phyloP scores from a whole-genome alignment of 2,113 vertebrate species.

The Dryoscopus gambensis region DNA sequence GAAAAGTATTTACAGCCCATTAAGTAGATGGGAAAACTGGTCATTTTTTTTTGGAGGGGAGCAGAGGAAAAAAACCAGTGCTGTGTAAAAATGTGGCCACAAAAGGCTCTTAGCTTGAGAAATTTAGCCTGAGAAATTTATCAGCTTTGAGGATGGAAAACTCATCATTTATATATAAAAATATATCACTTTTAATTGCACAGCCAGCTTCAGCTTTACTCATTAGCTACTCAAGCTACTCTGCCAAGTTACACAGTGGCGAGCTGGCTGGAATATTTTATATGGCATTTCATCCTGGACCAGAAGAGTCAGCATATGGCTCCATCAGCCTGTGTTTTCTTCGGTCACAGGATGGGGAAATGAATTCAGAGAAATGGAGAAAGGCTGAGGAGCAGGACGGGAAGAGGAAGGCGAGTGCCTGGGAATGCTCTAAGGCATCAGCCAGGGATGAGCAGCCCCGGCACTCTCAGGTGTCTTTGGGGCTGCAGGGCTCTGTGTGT shows the following conservation, averaged over 20 bases:
- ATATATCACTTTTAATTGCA: slow-evolving; percentile 60
- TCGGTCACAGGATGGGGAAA: neutral
- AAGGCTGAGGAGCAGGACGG: neutral
- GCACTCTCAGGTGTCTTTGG: neutral
- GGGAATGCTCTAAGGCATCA: accelerated
- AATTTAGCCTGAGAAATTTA: slow-evolving; percentile 50
- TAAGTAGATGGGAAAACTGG: slow-evolving; percentile 52
- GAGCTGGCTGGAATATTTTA: slow-evolving; percentile 32
- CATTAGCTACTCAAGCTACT: neutral
- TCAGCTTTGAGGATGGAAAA: slow-evolving; percentile 58
- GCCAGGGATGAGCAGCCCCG: neutral
- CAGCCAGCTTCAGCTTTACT: slow-evolving; percentile 49
- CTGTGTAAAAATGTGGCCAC: neutral
- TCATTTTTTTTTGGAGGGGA: slow-evolving; percentile 30
- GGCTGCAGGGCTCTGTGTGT: neutral
- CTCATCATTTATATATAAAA: slow-evolving; percentile 55
- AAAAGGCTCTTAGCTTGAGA: slow-evolving; percentile 42
- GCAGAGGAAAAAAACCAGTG: neutral
- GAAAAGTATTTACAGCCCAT: slow-evolving; percentile 60
- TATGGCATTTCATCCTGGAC: slow-evolving; percentile 31
- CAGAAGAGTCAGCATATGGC: slow-evolving; percentile 12
- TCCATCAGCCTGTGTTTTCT: neutral
- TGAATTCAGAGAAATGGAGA: neutral
- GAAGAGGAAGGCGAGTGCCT: neutral
- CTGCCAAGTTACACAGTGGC: slow-evolving; percentile 55